Base-by-base conservation (phyloP, 2,888 invertebrate species). In the Epinotia bilunana region DNA sequence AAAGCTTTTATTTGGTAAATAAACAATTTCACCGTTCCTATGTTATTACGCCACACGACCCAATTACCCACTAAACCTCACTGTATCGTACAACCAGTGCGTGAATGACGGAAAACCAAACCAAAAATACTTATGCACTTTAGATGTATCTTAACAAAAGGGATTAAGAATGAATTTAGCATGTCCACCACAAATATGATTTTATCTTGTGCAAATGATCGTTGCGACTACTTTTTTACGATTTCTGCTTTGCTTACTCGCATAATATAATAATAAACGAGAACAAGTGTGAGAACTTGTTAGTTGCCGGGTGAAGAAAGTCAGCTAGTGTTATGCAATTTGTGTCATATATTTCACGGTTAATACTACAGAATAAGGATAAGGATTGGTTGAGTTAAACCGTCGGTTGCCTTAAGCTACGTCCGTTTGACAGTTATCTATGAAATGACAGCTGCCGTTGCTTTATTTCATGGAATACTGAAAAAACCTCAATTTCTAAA, bases 1-100 rank as follows among this genome's bases (percentile, higher is more conserved):
- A 61, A 73, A 18, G 57, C 63, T 63, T 57, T 33, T 58, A 69
- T 69, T 58, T 33, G 16, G 63, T 65, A 74, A 71, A 74, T 71
- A 70, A 64, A 65, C 33, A 70, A 74, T 61, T 39, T 60, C n/a
- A 68, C 46, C 62, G 46, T 23, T 46, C 46, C 58, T 49, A 33
- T 33, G 20, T 12, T 20, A n/a, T 89, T 89, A 87, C 85, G 83
- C 89, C 90, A 90, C 83, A 79, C 80, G 89, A 84, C 91, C 91
- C 85, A 87, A 83, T 91, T 86, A 91, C 91, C 92, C 81, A 91
- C 81, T 89, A 85, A 84, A 83, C 86, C 84, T 83, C 82, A 85
- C 84, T 57, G 63, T 57, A 69, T 60, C 62, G 49, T 87, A 85
- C 86, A 90, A 91, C 79, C 88, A 87, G 91, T 91, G 91, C 92